Conservation (phyloP, 2,888 invertebrate species). For the Lapara coniferarum region DNA sequence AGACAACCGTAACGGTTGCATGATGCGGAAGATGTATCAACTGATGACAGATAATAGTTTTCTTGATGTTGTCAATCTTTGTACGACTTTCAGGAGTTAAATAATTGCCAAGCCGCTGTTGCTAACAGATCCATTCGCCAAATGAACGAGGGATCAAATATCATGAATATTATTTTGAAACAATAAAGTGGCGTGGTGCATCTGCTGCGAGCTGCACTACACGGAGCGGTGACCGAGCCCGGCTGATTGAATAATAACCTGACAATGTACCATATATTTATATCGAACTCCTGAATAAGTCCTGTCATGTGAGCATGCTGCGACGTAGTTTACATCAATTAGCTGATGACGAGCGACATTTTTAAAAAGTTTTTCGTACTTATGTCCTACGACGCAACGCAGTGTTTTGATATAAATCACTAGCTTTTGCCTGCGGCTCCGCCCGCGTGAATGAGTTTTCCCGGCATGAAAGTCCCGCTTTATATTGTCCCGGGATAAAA, state of each 20-base stretch:
- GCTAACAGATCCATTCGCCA: background rate
- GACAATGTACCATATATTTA: slow-evolving; percentile 26
- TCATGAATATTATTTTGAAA: slow-evolving; percentile 14
- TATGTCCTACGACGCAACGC: background rate
- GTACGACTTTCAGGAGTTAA: no score
- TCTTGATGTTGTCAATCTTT: no score
- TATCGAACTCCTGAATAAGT: slow-evolving; percentile 25
- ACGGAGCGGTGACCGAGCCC: slow-evolving; percentile 15
- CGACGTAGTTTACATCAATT: background rate
- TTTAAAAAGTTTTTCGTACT: background rate
- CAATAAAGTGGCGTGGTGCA: slow-evolving; percentile 17
- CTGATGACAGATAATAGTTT: no score
- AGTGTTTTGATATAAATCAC: no score
- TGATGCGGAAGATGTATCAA: no score
- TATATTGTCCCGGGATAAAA: no score
- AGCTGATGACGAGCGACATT: background rate
- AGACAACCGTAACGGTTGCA: no score
- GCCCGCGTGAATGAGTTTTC: no score
- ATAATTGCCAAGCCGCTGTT: background rate
- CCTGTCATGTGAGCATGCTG: slow-evolving; percentile 8
- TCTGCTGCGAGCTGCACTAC: slow-evolving; percentile 5
- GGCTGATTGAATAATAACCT: slow-evolving; percentile 29
- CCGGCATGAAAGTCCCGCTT: no score
- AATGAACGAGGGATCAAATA: background rate
- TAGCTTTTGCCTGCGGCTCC: no score